Evolutionary conservation across 2,888 invertebrate genomes (phyloP), one percentile per base, ranked within the genome.

Genomic region (Carabus problematicus): DNA sequence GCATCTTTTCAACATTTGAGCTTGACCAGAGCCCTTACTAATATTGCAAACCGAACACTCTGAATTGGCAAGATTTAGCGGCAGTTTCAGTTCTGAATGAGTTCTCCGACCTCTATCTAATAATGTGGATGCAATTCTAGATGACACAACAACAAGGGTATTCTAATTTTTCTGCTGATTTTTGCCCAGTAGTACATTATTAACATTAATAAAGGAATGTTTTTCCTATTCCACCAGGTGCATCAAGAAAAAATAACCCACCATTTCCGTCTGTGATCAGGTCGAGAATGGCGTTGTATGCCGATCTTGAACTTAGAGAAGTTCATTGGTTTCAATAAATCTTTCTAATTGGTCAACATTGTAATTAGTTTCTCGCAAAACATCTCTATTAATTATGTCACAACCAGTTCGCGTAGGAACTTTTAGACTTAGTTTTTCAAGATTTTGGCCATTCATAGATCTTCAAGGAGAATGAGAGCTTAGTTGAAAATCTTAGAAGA

Each of bases 111-210:
- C 75, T 39, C 79, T 77, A 52, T 76, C 74, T 14, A 84, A 71
- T 41, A 83, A 75, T n/a, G 79, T 82, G 4, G 82, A 80, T 42
- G 82, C 82, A 71, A 84, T 83, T 8, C 82, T 82, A 8, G 82
- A 82, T 18, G 75, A 76, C 45, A 74, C 75, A 40, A 75, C 29
- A n/a, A 72, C 74, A 14, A 75, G 56, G 29, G 72, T 73, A 14
- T 73, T 72, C 12, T 73, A 66, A 71, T 76, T 74, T 70, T 76
- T 61, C 49, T 73, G 73, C 68, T 79, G 74, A 66, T 81, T 75
- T 61, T 73, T 70, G 12, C 79, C 79, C 8, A 81, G 71, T 41
- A 83, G 66, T 42, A 81, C 70, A 40, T n/a, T n/a, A n/a, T n/a
- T n/a, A n/a, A n/a, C n/a, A n/a, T 75, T 76, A 54, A 82, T 78